These are phyloP conservation scores for Coelopa pilipes DNA, from an alignment of 2,888 invertebrate genomes.

Conservation along the genomic window DNA sequence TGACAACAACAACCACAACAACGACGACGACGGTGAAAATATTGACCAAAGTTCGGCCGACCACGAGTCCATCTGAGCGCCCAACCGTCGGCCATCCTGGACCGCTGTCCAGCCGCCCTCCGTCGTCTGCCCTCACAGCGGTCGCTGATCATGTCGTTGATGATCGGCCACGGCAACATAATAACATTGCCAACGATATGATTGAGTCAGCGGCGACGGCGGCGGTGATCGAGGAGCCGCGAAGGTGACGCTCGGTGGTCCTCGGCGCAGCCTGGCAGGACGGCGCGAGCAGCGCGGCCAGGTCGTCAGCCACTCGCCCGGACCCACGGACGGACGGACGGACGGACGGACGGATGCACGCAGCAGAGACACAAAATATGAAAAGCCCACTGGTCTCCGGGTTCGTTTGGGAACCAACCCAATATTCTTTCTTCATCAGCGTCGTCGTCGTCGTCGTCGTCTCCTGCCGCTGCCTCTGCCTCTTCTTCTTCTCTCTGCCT, in stretches of 20 bases:
- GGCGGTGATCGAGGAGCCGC: neutral
- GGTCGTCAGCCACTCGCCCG: neutral
- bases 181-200: conserved; percentile 16
- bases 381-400: conserved; percentile 20
- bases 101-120: neutral
- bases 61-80: conserved; percentile 16
- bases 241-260: conserved; percentile 6
- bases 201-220: neutral
- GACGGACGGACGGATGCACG: neutral
- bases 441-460: too few species aligned
- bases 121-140: conserved; percentile 17
- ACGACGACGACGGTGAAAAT: neutral
- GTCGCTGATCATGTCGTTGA: conserved; percentile 35
- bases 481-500: too few species aligned
- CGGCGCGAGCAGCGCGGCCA: neutral
- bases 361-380: conserved; percentile 34
- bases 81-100: neutral
- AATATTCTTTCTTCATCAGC: conserved; percentile 11
- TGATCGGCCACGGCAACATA: conserved; percentile 29
- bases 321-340: neutral
- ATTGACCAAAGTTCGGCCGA: conserved; percentile 32
- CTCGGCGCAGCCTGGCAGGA: neutral
- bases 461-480: too few species aligned
- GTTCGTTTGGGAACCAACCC: conserved; percentile 25
- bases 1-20: neutral